A percentile compares a stretch with the other conserved stretches of the same genome.
Conservation (phyloP, 2,113 vertebrate species). For the Corythornis cristatus region DNA sequence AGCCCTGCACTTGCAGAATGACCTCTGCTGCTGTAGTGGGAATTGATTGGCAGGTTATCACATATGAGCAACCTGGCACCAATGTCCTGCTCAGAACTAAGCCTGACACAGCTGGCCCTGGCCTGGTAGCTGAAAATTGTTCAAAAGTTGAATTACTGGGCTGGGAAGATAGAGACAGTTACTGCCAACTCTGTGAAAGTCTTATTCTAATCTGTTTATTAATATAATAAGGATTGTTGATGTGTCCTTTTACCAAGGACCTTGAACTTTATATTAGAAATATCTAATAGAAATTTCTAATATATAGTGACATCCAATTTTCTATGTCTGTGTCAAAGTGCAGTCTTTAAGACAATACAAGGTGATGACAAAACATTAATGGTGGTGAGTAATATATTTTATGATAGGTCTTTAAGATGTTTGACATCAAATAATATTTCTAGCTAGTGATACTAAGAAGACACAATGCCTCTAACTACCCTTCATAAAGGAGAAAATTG, state of each 20-base stretch:
- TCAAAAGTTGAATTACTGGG: neutral
- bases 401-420: neutral
- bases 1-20: neutral
- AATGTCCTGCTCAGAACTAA: neutral
- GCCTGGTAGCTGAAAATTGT: neutral
- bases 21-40: neutral
- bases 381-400: neutral
- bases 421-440: neutral
- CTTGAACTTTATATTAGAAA: neutral
- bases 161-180: neutral
- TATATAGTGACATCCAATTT: neutral
- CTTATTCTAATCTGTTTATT: neutral
- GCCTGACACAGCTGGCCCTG: neutral
- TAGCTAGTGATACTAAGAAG: neutral
- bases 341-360: neutral
- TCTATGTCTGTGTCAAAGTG: neutral
- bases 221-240: neutral
- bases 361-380: neutral
- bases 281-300: neutral
- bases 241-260: neutral
- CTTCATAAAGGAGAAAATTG: conserved; percentile 14
- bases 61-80: neutral
- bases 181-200: neutral
- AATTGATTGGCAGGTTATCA: neutral
- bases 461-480: neutral